A percentile compares a stretch with the other conserved stretches of the same genome.
phyloP scores from a whole-genome alignment of 2,888 invertebrate genomes.

The Ceratothoa steindachneri region DNA sequence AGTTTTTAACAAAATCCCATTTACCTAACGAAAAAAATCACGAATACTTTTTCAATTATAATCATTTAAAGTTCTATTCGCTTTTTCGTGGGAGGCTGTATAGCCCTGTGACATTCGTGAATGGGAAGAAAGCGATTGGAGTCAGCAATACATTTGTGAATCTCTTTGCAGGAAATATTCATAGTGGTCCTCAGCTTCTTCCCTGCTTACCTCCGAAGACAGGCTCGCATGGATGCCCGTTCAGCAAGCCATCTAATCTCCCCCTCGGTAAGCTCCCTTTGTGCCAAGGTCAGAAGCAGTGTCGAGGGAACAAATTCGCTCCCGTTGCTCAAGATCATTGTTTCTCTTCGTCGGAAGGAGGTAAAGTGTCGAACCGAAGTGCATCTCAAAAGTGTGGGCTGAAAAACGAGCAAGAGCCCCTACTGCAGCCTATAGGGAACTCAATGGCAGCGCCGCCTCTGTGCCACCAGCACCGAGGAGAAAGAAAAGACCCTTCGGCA shows the following conservation, averaged over 20 bases:
- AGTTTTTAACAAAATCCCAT: no score
- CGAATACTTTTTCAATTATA: no score
- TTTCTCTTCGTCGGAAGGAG: background rate
- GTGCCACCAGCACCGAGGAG: background rate
- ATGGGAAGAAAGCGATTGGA: no score
- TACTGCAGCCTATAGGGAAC: background rate
- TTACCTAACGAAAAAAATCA: no score
- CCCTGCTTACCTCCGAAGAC: conserved; percentile 61
- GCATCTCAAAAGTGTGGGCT: background rate
- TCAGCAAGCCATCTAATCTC: background rate
- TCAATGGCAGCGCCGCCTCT: background rate
- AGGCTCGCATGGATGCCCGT: conserved; percentile 35
- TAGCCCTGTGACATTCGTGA: no score
- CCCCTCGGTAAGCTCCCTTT: background rate
- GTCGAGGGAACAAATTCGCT: background rate
- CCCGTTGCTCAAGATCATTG: background rate
- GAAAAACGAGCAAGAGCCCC: conserved; percentile 2
- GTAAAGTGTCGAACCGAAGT: background rate
- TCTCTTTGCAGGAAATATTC: conserved; percentile 52
- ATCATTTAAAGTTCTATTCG: no score
- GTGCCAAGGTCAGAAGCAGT: background rate
- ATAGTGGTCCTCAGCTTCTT: conserved; percentile 68
- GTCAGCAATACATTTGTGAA: no score
- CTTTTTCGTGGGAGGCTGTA: no score
- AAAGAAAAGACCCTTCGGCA: background rate